Percentiles rank a stretch among this genome's conserved stretches.
Evolutionary conservation across 2,113 vertebrate species (phyloP).

Genomic region (Tenebrosternarchus preto): DNA sequence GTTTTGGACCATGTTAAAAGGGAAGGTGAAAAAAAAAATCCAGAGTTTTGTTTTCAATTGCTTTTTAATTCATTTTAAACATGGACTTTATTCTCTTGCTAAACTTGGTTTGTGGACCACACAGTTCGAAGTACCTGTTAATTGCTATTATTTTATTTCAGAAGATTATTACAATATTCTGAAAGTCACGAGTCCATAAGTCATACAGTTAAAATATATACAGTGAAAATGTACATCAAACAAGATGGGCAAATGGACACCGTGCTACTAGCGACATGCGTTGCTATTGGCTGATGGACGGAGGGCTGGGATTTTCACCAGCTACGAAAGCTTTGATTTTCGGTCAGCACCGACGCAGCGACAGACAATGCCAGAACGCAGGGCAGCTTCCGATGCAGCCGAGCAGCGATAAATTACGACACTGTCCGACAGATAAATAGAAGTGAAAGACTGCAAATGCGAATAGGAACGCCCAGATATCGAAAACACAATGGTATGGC

Average conservation of each 20-base stretch:
- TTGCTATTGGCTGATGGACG: slow-evolving; percentile 36
- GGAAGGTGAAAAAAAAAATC: not conserved
- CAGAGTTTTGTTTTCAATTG: not conserved
- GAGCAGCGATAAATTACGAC: not conserved
- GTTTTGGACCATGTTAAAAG: not conserved
- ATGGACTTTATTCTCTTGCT: not conserved
- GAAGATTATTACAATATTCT: no score
- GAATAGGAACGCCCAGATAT: not conserved
- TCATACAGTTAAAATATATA: no score
- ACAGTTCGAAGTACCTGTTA: no score
- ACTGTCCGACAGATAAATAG: not conserved
- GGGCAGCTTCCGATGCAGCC: not conserved
- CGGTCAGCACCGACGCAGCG: slow-evolving; percentile 60
- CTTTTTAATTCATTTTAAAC: no score
- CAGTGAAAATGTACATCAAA: no score
- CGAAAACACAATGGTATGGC: not conserved
- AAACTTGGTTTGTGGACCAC: no score
- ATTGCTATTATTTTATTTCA: no score
- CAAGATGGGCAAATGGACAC: slow-evolving; percentile 3
- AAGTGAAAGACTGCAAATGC: slow-evolving; percentile 14
- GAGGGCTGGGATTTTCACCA: slow-evolving; percentile 7
- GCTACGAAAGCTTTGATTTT: slow-evolving; percentile 51
- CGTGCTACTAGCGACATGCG: slow-evolving; percentile 52
- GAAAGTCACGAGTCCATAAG: no score
- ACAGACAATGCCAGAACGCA: slow-evolving; percentile 69